Base-by-base conservation (phyloP, 2,888 invertebrate genomes). In the Nasonia oneida region DNA sequence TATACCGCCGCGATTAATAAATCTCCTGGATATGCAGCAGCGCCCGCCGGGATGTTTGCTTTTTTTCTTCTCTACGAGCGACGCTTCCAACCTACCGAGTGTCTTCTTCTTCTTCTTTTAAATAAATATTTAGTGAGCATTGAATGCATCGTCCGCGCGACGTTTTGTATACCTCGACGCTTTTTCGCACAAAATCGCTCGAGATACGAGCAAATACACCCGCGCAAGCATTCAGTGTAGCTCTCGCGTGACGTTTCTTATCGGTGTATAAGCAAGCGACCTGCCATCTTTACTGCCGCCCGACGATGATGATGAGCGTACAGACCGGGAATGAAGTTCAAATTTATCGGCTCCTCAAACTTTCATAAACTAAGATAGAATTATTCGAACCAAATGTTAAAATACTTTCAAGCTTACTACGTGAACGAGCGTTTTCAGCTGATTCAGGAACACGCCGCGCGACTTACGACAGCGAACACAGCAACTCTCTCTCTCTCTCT, bases 201-300 rank as follows among this genome's bases (percentile, higher is more conserved):
- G 61, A 79, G 83, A 74, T 83, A 83, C 73, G 50, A 29, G 29
- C 1, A 29, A 1, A 73, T 12, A 39, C 39, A 39, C 12, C 23
- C 57, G 37, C 29, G 29, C 29, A 1, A 73, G 18, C n/a, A 23
- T 81, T 39, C 39, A 39, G 23, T 29, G 29, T 37, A 37, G 37
- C 4, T 71, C 57, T 53, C 37, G 90, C 8, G 12, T 15, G 37
- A 39, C 91, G 89, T 91, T 91, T 91, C 92, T 92, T 92, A 92
- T 92, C 92, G 91, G 92, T 91, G 90, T 91, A 92, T 92, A 91
- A 92, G 91, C 90, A 47, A 47, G 12, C 88, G 85, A 84, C 81
- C 88, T 88, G 87, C 89, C 86, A 83, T 86, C 88, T 86, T 76
- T 83, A 87, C 86, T 81, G 88, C 76, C 85, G 88, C 88, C 87